Evolutionary conservation across 2,797 vertebrate species (phyloP).

Genomic region (Luscinia megarhynchos): DNA sequence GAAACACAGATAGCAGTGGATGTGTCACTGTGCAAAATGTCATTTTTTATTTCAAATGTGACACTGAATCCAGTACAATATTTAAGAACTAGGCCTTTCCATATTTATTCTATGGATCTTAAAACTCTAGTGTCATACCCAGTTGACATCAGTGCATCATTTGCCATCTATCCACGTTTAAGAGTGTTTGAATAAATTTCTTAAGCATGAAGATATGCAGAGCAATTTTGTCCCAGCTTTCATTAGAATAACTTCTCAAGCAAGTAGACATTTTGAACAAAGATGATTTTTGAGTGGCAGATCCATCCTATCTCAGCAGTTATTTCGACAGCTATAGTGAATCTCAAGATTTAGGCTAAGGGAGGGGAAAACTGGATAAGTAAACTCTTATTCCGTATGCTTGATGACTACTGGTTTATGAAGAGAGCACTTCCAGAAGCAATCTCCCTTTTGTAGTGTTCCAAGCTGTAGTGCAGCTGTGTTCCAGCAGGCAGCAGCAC

Average conservation of each 20-base stretch:
- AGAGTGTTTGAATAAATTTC: neutral
- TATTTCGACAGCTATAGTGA: neutral
- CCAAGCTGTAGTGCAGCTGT: neutral
- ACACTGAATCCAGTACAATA: neutral
- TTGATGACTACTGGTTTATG: neutral
- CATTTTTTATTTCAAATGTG: neutral
- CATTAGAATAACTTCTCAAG: neutral
- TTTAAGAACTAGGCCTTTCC: neutral
- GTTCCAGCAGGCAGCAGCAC: conserved; percentile 55
- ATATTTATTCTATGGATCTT: neutral
- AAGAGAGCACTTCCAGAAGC: neutral
- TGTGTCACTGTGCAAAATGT: neutral
- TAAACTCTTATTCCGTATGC: neutral
- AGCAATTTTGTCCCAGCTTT: neutral
- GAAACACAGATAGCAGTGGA: neutral
- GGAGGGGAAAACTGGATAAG: accelerated
- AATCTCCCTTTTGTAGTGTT: neutral
- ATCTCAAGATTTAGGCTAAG: neutral
- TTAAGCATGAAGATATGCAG: neutral
- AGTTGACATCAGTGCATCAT: neutral
- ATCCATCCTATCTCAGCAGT: neutral
- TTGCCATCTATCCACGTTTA: neutral
- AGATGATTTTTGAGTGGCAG: neutral
- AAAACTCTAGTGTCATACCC: neutral
- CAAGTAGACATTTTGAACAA: neutral